Evolutionary conservation across 1,140 invertebrate species (phyloP).

Genomic region (Melitaea cinxia): DNA sequence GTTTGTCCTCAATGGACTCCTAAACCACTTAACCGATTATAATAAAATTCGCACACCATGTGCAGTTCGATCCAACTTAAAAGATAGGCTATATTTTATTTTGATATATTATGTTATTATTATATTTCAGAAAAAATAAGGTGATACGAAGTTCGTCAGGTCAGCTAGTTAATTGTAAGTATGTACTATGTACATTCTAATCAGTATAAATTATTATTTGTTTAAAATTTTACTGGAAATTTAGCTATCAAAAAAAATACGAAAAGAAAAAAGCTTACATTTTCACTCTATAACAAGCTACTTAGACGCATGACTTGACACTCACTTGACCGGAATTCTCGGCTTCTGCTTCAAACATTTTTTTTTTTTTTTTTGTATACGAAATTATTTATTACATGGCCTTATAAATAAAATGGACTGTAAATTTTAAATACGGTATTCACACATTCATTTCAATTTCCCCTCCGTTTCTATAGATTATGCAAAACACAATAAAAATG

Average conservation of each 20-base stretch:
- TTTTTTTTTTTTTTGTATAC: conserved; percentile 20
- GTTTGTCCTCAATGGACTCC: too few species aligned
- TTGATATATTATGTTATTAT: too few species aligned
- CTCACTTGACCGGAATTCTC: conserved; percentile 36
- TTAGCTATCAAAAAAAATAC: conserved; percentile 7
- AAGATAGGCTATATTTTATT: too few species aligned
- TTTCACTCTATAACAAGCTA: conserved; percentile 24
- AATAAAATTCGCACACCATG: too few species aligned
- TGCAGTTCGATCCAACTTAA: too few species aligned
- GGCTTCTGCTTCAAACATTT: conserved; percentile 25
- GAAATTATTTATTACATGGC: conserved; percentile 26
- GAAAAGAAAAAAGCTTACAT: conserved; percentile 24
- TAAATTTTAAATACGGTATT: conserved; percentile 40
- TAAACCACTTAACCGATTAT: too few species aligned
- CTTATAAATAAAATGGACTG: conserved; percentile 34
- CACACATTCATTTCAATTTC: conserved; percentile 40
- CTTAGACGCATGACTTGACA: conserved; percentile 34
- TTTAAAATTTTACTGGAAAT: not conserved
- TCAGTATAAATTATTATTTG: too few species aligned
- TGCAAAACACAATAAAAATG: conserved; percentile 63
- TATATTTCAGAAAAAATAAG: too few species aligned
- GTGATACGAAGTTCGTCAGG: too few species aligned
- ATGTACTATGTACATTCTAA: too few species aligned
- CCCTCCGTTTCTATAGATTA: conserved; percentile 50
- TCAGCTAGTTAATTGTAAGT: too few species aligned